Evolutionary conservation across 2,797 vertebrate genomes (phyloP), one percentile per base, ranked within the genome.

Genomic region (Arnoldichthys spilopterus): DNA sequence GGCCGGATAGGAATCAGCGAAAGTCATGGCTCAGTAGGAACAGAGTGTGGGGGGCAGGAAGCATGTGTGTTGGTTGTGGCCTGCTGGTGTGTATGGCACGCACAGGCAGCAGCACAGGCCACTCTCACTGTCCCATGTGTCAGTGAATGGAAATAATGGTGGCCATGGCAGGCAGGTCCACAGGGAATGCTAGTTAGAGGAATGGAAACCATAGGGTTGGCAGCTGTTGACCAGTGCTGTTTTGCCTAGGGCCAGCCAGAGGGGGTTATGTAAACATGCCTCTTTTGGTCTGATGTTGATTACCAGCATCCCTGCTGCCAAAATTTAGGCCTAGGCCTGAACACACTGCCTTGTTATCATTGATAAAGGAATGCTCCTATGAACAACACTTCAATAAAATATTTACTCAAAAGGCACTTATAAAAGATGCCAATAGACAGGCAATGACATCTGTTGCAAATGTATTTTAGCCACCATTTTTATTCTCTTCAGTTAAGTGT

Each of bases 251-350:
- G 87, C 79, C 32, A 77, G 84, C 88, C 86, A 87, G 90, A 90
- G 87, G 49, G 89, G 89, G 90, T 92, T 92, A 92, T 91, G 90
- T 93, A 93, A 94, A 93, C 90, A 86, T 74, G 79, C 86, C 89
- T 80, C 89, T 90, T 90, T 91, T 88, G 87, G 85, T 87, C 86
- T 86, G 84, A 83, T 75, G 86, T 90, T 91, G 89, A 91, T 92
- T 90, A 91, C 83, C 87, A 90, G 88, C 91, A 91, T 89, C 86
- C 83, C 85, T 56, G 11, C 85, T 86, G 85, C 85, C 79, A 84
- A 20, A 2, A 82, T 87, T 80, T 92, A 91, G 90, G 86, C 43
- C 51, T 24, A 12, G 62, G 86, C 88, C 89, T 89, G 85, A 89
- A 88, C 86, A 90, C 86, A 85, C 90, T 84, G 82, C 88, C 85